Evolutionary conservation across 2,888 invertebrate species (phyloP), one percentile per base, ranked within the genome.

Genomic region (Epinotia brunnichana): DNA sequence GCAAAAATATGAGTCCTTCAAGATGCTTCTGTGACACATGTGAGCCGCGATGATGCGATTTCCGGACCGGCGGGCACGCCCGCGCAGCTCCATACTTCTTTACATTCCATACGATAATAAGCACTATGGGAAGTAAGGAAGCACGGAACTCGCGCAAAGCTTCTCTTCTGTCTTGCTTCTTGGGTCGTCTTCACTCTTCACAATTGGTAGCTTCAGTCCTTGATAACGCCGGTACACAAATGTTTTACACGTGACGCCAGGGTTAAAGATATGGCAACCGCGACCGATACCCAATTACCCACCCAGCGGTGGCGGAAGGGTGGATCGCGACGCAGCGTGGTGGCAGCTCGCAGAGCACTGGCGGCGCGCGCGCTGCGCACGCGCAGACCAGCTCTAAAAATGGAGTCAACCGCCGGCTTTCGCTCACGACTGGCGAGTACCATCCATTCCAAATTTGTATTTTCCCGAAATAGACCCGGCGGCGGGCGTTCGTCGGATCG

Each of bases 81-180:
- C 88, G 91, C 92, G 93, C 92, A 94, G 96, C 96, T 96, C 97
- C 97, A 97, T 97, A 97, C 97, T 98, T 98, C 98, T 97, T 97
- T 97, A 97, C 97, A 97, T 98, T 98, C 97, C 97, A 97, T 97
- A 97, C 94, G 95, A 91, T 95, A 93, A 92, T 87, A 94, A 94
- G 90, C 94, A 96, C 96, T 97, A 97, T 97, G 97, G 97, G 96
- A 97, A 97, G 97, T 97, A 97, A 97, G 96, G 97, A 97, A 97
- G 97, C 96, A 97, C 97, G 97, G 97, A 96, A 96, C 96, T 95
- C 94, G 94, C 95, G 94, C 94, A 90, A 94, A 94, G 94, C 94
- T 88, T 83, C 66, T 69, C 41, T 70, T 21, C 21, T 19, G 59
- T 74, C 75, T 74, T 70, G 63, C 64, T 48, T 57, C 68, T 69